phyloP scores from a whole-genome alignment of 2,113 vertebrate species.

The Hydrolagus affinis region DNA sequence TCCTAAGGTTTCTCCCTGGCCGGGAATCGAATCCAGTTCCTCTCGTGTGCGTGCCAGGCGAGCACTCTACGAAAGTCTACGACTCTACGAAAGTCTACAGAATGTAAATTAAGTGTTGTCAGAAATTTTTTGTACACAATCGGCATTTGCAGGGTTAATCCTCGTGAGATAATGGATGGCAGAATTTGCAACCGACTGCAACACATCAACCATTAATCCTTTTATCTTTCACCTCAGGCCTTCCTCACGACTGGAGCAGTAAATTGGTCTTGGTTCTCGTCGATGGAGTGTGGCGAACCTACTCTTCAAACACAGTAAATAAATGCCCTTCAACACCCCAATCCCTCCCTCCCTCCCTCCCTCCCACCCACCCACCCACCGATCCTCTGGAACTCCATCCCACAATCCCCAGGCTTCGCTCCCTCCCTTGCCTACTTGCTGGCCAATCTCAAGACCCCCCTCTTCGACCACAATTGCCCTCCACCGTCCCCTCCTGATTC shows the following conservation, averaged over 20 bases:
- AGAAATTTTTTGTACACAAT: too few species aligned
- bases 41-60: too few species aligned
- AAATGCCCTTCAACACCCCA: background rate
- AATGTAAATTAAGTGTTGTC: background rate
- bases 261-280: background rate
- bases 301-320: too few species aligned
- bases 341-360: background rate
- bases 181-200: background rate
- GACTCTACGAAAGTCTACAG: background rate
- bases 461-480: too few species aligned
- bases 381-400: too few species aligned
- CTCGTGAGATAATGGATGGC: background rate
- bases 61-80: too few species aligned
- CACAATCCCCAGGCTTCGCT: too few species aligned
- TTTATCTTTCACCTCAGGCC: background rate
- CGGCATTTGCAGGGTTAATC: background rate
- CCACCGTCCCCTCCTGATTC: too few species aligned
- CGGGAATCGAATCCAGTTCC: too few species aligned
- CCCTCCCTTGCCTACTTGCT: too few species aligned
- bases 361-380: background rate
- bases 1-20: too few species aligned
- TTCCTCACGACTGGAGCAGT: background rate
- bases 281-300: background rate
- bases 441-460: conserved; percentile 32
- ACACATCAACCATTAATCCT: background rate